Conservation (phyloP, 2,888 invertebrate species). For the Chrysodeixis includens region DNA sequence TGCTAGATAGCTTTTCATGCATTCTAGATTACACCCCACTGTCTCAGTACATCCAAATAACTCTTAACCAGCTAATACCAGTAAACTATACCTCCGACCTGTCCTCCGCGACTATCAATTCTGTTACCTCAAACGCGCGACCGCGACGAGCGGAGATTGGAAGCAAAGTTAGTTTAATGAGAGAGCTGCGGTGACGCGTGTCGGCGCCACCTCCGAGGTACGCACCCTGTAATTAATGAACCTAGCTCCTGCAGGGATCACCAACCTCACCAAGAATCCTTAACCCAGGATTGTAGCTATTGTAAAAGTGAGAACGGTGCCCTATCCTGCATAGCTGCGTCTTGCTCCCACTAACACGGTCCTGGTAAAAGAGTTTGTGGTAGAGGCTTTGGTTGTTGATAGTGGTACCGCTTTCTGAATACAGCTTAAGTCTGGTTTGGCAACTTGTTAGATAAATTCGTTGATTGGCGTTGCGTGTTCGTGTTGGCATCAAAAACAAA, state of each 20-base stretch:
- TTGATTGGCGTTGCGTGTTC: no score
- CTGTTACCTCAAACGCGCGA: slow-evolving; percentile 45
- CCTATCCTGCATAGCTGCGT: no score
- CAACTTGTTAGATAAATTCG: not conserved
- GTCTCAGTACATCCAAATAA: not conserved
- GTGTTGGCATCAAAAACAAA: no score
- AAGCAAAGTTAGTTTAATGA: slow-evolving; percentile 59
- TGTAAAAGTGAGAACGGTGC: no score
- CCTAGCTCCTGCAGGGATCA: slow-evolving; percentile 9
- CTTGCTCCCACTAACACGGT: no score
- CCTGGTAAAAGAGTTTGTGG: no score
- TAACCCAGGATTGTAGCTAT: no score
- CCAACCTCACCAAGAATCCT: no score
- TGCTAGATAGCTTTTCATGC: no score
- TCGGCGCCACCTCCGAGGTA: slow-evolving; percentile 39
- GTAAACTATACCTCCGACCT: not conserved
- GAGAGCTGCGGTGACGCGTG: slow-evolving; percentile 36
- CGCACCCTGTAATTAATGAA: slow-evolving; percentile 43
- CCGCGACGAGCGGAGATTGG: slow-evolving; percentile 54
- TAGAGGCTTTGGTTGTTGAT: slow-evolving; percentile 14
- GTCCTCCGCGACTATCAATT: slow-evolving; percentile 43
- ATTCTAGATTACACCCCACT: not conserved
- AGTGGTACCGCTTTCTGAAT: slow-evolving; percentile 1
- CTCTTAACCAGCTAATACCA: not conserved
- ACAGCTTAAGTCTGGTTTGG: not conserved